These are phyloP conservation scores for Chloromyia formosa DNA, from an alignment of 2,888 invertebrate species.

Conservation along the genomic window DNA sequence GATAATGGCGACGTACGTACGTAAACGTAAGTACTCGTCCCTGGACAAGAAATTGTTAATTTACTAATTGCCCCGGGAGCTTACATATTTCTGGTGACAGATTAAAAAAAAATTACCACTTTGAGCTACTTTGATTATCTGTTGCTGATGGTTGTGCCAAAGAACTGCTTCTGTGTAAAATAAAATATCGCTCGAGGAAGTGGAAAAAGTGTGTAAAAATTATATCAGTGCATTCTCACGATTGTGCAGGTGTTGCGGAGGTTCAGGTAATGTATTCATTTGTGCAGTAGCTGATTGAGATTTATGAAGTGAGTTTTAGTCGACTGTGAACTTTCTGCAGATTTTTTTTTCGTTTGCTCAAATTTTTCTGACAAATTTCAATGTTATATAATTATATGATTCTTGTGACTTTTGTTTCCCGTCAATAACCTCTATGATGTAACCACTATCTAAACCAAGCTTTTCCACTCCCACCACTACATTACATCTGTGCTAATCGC, in stretches of 20 bases:
- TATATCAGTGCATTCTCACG: conserved; percentile 40
- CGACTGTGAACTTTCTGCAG: too few species aligned
- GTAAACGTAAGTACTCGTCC: too few species aligned
- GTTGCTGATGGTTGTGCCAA: background rate
- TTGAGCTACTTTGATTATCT: background rate
- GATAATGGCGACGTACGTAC: conserved; percentile 1
- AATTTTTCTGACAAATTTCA: too few species aligned
- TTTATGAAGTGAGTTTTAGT: background rate
- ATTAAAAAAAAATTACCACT: background rate
- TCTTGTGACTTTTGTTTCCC: too few species aligned
- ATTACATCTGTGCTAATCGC: too few species aligned
- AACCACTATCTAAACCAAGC: too few species aligned
- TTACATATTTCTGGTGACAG: background rate
- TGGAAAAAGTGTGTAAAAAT: conserved; percentile 10
- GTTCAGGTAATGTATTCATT: background rate
- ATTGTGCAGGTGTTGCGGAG: conserved; percentile 23
- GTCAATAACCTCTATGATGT: too few species aligned
- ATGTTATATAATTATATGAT: too few species aligned
- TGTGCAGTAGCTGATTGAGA: background rate
- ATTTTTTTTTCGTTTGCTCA: too few species aligned
- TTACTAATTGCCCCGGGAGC: conserved; percentile 38
- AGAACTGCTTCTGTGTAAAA: conserved; percentile 10
- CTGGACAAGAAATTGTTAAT: conserved; percentile 39
- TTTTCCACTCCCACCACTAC: too few species aligned
- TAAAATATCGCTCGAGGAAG: conserved; percentile 36